Conservation (phyloP, 2,797 vertebrate genomes). For the Vultur gryphus region DNA sequence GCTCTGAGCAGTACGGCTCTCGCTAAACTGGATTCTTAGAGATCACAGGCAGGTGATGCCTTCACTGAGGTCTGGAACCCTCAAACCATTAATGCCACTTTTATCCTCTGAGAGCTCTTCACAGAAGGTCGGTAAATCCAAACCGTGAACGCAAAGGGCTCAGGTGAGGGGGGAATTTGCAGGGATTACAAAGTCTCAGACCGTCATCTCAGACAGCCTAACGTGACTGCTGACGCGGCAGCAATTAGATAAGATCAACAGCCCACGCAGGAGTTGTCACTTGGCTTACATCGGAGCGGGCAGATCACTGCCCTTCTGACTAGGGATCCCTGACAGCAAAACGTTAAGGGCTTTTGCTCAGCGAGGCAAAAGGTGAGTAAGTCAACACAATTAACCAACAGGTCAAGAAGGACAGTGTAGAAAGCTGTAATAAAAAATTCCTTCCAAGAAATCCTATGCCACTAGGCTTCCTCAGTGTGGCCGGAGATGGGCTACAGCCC, state of each 20-base stretch:
- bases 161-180: conserved; percentile 17
- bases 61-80: neutral
- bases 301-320: neutral
- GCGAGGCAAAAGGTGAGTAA: neutral
- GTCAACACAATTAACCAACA: neutral
- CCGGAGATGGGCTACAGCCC: neutral
- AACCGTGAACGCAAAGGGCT: neutral
- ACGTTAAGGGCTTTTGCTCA: neutral
- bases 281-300: neutral
- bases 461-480: neutral
- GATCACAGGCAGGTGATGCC: neutral
- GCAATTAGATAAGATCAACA: conserved; percentile 16
- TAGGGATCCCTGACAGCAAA: neutral
- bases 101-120: neutral
- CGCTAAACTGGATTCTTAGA: neutral
- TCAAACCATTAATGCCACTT: neutral
- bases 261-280: neutral
- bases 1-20: neutral
- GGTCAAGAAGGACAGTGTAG: neutral
- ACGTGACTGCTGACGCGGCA: neutral
- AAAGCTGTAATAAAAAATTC: neutral
- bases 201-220: neutral
- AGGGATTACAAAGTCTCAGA: conserved; percentile 3
- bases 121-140: neutral
- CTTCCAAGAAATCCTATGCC: neutral